phyloP scores from a whole-genome alignment of 2,797 vertebrate genomes.

The Setipinna tenuifilis region DNA sequence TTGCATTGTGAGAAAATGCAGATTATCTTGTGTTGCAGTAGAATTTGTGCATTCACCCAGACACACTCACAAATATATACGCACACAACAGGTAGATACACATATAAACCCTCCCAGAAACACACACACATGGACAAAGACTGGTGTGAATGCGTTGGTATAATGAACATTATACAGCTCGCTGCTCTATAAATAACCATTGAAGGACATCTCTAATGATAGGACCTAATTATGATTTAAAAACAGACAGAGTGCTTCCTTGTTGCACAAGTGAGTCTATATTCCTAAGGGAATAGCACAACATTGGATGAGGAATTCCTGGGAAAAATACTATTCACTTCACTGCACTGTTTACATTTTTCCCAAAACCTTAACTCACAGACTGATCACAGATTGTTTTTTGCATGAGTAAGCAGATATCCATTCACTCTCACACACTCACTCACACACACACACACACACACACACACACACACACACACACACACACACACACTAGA shows the following conservation, averaged over 20 bases:
- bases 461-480: not conserved
- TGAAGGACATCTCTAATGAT: constrained; percentile 27
- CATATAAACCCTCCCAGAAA: too few species aligned
- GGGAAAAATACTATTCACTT: not conserved
- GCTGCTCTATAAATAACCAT: not conserved
- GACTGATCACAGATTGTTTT: not conserved
- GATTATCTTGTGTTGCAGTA: constrained; percentile 43
- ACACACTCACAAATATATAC: not conserved
- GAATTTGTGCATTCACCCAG: constrained; percentile 17
- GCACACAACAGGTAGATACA: too few species aligned
- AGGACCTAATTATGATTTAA: constrained; percentile 29
- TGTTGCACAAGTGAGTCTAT: not conserved
- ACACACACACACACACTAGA: not conserved
- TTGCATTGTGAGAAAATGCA: constrained; percentile 32
- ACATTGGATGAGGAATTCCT: not conserved
- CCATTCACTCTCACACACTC: not conserved
- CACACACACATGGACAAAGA: constrained; percentile 22
- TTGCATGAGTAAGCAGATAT: not conserved
- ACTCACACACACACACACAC: not conserved
- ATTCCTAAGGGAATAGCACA: not conserved
- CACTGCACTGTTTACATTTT: constrained; percentile 29
- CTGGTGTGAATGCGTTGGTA: not conserved
- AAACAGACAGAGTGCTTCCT: not conserved
- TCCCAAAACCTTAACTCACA: not conserved
- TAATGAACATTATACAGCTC: constrained; percentile 32